Conservation (phyloP, 2,888 invertebrate genomes). For the Schrankia costaestrigalis region DNA sequence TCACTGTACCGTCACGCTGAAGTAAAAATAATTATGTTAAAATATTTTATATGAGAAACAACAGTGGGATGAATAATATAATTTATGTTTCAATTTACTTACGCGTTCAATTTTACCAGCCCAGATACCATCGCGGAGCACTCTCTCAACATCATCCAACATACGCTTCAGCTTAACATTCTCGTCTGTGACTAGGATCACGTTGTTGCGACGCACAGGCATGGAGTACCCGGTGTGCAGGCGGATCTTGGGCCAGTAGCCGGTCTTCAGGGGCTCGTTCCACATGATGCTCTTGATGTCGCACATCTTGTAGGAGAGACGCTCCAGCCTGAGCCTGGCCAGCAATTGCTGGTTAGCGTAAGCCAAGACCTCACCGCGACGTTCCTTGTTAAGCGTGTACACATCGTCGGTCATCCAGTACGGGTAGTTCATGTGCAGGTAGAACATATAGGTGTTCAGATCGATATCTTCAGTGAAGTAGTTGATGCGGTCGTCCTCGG, state of each 20-base stretch:
- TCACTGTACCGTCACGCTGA: constrained; percentile 78
- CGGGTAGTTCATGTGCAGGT: constrained; percentile 85
- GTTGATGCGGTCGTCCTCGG: constrained; percentile 81
- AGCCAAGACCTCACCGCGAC: constrained; percentile 80
- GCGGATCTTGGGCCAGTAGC: constrained; percentile 82
- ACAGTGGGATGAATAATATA: not conserved
- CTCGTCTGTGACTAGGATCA: constrained; percentile 43
- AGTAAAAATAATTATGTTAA: constrained; percentile 10
- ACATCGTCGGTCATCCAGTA: constrained; percentile 83
- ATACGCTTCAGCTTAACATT: constrained; percentile 51
- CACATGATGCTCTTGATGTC: constrained; percentile 71
- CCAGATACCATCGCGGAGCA: constrained; percentile 74
- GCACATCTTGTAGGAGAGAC: constrained; percentile 72
- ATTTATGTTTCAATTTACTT: constrained; percentile 29
- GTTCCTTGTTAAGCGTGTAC: constrained; percentile 67
- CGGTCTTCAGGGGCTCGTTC: constrained; percentile 61
- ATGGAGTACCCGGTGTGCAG: constrained; percentile 80
- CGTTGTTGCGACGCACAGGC: constrained; percentile 75
- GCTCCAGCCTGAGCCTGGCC: constrained; percentile 79
- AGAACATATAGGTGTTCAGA: constrained; percentile 86
- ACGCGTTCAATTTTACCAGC: constrained; percentile 63
- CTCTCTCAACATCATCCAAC: constrained; percentile 69
- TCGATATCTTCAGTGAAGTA: constrained; percentile 91
- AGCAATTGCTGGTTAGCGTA: constrained; percentile 83
- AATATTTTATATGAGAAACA: not conserved